Evolutionary conservation across 1,140 invertebrate species (phyloP).

Genomic region (Drosophila dunni): DNA sequence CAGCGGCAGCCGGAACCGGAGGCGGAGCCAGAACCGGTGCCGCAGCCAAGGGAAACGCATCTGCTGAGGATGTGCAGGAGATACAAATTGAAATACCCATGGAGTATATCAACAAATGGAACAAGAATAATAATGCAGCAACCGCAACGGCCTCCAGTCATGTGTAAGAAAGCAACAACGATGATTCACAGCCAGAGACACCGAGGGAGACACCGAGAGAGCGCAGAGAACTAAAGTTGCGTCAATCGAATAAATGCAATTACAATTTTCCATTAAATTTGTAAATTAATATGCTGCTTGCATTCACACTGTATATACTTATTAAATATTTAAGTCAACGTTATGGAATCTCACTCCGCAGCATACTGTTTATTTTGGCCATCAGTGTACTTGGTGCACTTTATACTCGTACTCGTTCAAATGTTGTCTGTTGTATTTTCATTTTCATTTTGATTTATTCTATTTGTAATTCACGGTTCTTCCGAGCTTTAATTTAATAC

Average conservation of each 20-base stretch:
- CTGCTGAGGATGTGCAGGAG: slow-evolving; percentile 73
- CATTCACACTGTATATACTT: slow-evolving; percentile 41
- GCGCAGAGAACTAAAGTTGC: slow-evolving; percentile 16
- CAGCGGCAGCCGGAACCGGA: slow-evolving; percentile 14
- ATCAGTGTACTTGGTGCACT: slow-evolving; percentile 22
- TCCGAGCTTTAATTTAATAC: slow-evolving; percentile 31
- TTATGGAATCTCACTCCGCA: slow-evolving; percentile 16
- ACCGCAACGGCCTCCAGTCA: slow-evolving; percentile 69
- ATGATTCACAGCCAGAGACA: slow-evolving; percentile 16
- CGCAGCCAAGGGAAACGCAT: slow-evolving; percentile 33
- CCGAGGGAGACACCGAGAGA: no score
- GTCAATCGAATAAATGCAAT: slow-evolving; percentile 77
- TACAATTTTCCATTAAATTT: slow-evolving; percentile 75
- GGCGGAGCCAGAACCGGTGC: neutral
- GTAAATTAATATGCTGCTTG: slow-evolving; percentile 60
- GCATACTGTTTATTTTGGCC: slow-evolving; percentile 26
- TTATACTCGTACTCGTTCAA: slow-evolving; percentile 15
- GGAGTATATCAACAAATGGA: slow-evolving; percentile 83
- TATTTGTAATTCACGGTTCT: neutral
- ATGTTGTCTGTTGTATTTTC: slow-evolving; percentile 38
- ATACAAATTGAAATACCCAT: slow-evolving; percentile 83
- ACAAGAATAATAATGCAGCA: slow-evolving; percentile 79
- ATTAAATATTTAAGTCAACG: slow-evolving; percentile 31
- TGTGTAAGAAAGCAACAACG: slow-evolving; percentile 53
- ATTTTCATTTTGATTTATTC: slow-evolving; percentile 3